Conservation (phyloP, 2,797 vertebrate species). For the Buphagus erythrorhynchus region DNA sequence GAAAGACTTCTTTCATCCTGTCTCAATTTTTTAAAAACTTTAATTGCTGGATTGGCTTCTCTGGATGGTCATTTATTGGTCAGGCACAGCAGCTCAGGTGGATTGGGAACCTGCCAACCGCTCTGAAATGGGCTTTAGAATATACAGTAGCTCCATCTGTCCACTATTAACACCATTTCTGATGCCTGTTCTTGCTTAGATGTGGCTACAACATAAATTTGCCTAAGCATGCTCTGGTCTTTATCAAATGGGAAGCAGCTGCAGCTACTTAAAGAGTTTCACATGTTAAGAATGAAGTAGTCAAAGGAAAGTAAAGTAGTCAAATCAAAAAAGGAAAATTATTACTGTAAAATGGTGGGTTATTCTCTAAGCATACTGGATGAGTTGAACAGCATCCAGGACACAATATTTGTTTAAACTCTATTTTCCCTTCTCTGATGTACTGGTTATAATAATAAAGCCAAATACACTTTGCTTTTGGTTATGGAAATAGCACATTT, state of each 20-base stretch:
- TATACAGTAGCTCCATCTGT: not conserved
- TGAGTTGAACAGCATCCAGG: not conserved
- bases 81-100: not conserved
- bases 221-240: not conserved
- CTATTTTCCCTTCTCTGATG: not conserved
- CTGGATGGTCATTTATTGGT: not conserved
- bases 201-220: not conserved
- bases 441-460: not conserved
- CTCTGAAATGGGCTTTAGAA: not conserved
- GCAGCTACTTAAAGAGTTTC: not conserved
- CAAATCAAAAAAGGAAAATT: not conserved
- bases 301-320: not conserved
- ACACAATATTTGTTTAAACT: constrained; percentile 1
- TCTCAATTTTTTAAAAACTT: not conserved
- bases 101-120: not conserved
- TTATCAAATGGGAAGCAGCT: not conserved
- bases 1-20: not conserved
- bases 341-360: not conserved
- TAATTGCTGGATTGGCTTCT: not conserved
- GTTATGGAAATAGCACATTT: not conserved
- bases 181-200: not conserved
- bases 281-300: not conserved
- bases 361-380: not conserved
- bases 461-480: not conserved
- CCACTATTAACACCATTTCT: not conserved